These are phyloP conservation scores for Uropsilus gracilis DNA, from an alignment of 2,113 vertebrate species.

Conservation along the genomic window DNA sequence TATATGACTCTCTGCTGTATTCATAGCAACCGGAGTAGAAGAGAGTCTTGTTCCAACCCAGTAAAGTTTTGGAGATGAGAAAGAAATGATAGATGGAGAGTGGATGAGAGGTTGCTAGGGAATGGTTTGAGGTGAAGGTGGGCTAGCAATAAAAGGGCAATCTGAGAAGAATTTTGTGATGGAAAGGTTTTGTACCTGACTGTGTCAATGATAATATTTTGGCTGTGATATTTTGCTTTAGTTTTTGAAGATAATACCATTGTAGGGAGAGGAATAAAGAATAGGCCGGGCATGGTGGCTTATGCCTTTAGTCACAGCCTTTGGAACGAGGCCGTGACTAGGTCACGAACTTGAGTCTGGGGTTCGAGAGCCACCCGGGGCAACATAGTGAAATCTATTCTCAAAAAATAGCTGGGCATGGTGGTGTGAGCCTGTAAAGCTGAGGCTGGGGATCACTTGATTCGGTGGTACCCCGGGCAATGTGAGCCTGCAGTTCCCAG, in stretches of 20 bases:
- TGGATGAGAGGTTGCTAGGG: background rate
- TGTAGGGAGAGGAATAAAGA: background rate
- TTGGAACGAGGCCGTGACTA: too few relatives aligned
- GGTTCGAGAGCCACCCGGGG: too few relatives aligned
- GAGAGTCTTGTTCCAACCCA: background rate
- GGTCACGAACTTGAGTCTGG: too few relatives aligned
- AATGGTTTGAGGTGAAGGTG: background rate
- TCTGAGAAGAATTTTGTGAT: background rate
- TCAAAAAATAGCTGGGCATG: too few relatives aligned
- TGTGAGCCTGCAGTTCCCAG: too few relatives aligned
- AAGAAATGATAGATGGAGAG: background rate
- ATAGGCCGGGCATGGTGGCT: too few relatives aligned
- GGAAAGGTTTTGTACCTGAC: background rate
- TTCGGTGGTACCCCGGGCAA: too few relatives aligned
- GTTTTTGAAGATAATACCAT: background rate
- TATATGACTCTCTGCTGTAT: background rate
- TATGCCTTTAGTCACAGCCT: too few relatives aligned
- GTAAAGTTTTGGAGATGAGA: background rate
- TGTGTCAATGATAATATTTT: background rate
- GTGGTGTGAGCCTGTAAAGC: too few relatives aligned
- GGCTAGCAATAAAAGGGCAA: background rate
- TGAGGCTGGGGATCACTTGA: too few relatives aligned
- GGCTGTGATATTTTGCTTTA: background rate
- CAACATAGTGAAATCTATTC: too few relatives aligned
- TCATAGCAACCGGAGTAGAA: background rate